Evolutionary conservation across 2,888 invertebrate species (phyloP), one percentile per base, ranked within the genome.

Genomic region (Corbicula japonica): DNA sequence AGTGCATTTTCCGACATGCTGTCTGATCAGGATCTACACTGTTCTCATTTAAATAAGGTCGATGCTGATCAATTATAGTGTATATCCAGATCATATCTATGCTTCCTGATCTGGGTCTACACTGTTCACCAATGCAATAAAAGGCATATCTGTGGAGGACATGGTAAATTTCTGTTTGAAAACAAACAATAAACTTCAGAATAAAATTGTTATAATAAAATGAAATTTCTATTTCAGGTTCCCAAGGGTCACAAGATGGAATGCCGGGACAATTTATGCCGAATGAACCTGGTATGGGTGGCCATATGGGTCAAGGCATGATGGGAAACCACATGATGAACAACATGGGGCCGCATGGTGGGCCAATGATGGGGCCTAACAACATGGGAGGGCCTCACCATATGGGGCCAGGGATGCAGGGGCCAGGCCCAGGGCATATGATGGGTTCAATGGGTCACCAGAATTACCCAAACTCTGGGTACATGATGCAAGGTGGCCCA

Each of bases 321-420:
- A 87, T 88, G 85, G 86, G 86, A 28, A 85, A 80, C 54, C 86
- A 83, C 65, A 90, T 91, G 90, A 90, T 90, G 88, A 87, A 87
- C 77, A 87, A 84, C 63, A 87, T 86, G 83, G 74, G 74, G 6
- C 82, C 75, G 21, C 76, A 80, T 56, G 81, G 74, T 23, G 80
- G 68, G 2, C 81, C 76, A 18, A 81, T 85, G 83, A 85, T 93
- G 94, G 85, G 93, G 94, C 94, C 86, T 35, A 87, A 84, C 73
- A 73, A 78, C 50, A 88, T 87, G 87, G 85, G 71, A 21, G 83
- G 76, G 38, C 84, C 82, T 1, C 85, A 81, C 69, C 81, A 83
- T 32, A 85, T 85, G 84, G 85, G 82, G 38, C 69, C 81, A 35
- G 80, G 82, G 32, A 75, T 75, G 77, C 77, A 83, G 44, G 82